Percentiles rank a stretch among this genome's conserved stretches.
Conservation (phyloP, 2,888 invertebrate species). For the Leptopilina syphax region DNA sequence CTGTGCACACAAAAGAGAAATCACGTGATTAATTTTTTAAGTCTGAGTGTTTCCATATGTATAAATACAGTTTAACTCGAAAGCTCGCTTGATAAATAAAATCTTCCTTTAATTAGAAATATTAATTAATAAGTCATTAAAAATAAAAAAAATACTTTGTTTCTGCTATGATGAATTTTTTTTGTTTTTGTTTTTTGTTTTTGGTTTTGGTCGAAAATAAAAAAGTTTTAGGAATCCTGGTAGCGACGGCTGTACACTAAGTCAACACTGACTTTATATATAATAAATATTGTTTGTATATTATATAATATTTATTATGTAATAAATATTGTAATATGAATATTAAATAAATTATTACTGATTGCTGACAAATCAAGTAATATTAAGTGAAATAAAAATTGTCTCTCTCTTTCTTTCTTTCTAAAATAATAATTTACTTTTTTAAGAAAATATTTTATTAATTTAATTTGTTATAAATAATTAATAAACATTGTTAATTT, state of each 20-base stretch:
- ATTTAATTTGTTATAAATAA: background rate
- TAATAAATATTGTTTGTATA: constrained; percentile 40
- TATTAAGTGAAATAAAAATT: constrained; percentile 1
- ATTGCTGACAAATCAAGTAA: constrained; percentile 34
- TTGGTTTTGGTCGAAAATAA: background rate
- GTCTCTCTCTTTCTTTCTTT: background rate
- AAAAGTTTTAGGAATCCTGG: constrained; percentile 10
- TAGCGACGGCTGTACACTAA: constrained; percentile 36
- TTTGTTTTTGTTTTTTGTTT: background rate
- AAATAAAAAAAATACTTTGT: background rate
- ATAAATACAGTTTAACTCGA: constrained; percentile 18
- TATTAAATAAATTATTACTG: constrained; percentile 43
- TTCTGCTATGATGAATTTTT: constrained; percentile 24
- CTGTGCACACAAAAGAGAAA: constrained; percentile 29
- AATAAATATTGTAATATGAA: constrained; percentile 44
- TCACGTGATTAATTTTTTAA: constrained; percentile 31
- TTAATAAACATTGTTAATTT: background rate
- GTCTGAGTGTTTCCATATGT: constrained; percentile 31
- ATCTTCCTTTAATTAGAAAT: background rate
- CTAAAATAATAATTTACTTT: background rate
- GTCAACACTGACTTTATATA: constrained; percentile 39
- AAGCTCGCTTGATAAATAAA: constrained; percentile 23
- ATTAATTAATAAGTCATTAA: constrained; percentile 7
- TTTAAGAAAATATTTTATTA: background rate
- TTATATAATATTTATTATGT: constrained; percentile 40